These are phyloP conservation scores for Tenodera sinensis DNA, from an alignment of 2,888 invertebrate species.

Conservation along the genomic window DNA sequence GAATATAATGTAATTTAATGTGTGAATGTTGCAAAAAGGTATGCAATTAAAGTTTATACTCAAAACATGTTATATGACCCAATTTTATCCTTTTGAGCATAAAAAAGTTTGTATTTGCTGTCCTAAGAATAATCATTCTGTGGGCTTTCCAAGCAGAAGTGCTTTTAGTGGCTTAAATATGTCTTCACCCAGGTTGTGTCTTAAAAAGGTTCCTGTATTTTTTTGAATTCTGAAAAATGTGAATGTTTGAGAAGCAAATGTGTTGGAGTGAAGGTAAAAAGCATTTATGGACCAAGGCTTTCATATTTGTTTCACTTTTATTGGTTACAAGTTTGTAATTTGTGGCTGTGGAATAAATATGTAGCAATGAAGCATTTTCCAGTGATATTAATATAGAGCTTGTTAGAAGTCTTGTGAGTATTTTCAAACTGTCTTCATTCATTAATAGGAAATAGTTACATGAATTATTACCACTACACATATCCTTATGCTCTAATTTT, in stretches of 20 bases:
- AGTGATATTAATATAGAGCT: neutral
- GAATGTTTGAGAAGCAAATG: neutral
- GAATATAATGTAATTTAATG: neutral
- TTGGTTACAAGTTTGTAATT: conserved; percentile 4
- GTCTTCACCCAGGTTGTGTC: neutral
- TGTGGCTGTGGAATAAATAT: conserved; percentile 18
- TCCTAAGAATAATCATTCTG: neutral
- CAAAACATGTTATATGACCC: neutral
- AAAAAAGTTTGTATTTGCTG: neutral
- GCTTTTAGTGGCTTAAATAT: neutral
- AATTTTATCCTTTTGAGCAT: neutral
- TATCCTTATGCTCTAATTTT: no score
- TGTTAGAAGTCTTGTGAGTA: no score
- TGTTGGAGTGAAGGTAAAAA: neutral
- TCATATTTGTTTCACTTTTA: conserved; percentile 9
- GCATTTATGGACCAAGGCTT: conserved; percentile 15
- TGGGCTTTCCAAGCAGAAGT: neutral
- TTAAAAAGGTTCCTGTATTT: conserved; percentile 2
- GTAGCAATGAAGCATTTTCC: neutral
- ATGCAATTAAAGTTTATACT: neutral
- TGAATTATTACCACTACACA: no score
- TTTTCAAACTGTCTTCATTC: no score
- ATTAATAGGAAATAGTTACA: no score
- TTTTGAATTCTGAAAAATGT: neutral
- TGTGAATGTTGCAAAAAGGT: neutral